Evolutionary conservation across 2,113 vertebrate genomes (phyloP), one percentile per base, ranked within the genome.

Genomic region (Vulpes lagopus): DNA sequence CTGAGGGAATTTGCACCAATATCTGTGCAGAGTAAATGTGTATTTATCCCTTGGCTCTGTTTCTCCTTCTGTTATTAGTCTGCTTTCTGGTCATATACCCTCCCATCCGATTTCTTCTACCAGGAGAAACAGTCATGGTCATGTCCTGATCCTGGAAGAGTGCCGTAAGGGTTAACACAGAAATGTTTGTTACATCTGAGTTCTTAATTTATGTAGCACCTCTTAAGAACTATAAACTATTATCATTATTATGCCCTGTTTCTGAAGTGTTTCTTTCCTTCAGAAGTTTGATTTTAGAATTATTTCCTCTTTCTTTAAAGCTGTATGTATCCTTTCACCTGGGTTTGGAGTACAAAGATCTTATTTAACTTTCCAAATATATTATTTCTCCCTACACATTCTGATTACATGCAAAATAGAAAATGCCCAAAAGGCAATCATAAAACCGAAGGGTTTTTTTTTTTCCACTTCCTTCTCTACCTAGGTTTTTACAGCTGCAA

Each of bases 311-410:
- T 59, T 90, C 2, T 96, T 92, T 89, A 91, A 85, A 93, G 15
- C 38, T 92, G 43, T 51, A 67, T 67, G 49, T 16, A 43, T 94
- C 53, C 22, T 92, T 95, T 84, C 57, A 81, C 55, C n/a, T 89
- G 25, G 8, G 22, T 96, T 89, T 89, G 53, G 60, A 67, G 93
- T 94, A 78, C 71, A 95, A 78, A 82, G 25, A 94, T 25, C 35
- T 92, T 88, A 92, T 35, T 94, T 91, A 93, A 81, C 27, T 88
- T 97, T 82, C 11, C 32, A 87, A 88, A 86, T 86, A 25, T 92
- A 49, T 53, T 88, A 57, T 78, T 93, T 91, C 55, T 94, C 64
- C 32, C 57, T 90, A 53, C 9, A 71, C 55, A 64, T 35, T 81
- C 43, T 57, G 62, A 86, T 90, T 94, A 59, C 53, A 59, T 19